Percentiles rank a stretch among this genome's conserved stretches.
Evolutionary conservation across 2,888 invertebrate genomes (phyloP).

Genomic region (Spisula subtruncata): DNA sequence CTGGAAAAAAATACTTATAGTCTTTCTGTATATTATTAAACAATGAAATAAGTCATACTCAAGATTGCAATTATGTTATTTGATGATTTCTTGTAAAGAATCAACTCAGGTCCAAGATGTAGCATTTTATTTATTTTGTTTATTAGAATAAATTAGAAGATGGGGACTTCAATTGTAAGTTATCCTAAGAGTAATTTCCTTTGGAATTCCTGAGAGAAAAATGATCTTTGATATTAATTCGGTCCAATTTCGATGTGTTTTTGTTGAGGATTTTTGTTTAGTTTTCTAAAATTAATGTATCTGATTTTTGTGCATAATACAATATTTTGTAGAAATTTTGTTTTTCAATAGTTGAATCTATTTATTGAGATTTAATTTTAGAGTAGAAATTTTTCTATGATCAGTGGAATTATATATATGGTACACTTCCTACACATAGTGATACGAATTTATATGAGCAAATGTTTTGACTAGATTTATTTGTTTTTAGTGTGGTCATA

Average conservation of each 20-base stretch:
- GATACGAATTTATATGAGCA: not conserved
- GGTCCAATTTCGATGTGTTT: not conserved
- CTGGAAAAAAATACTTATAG: not conserved
- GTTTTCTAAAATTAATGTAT: not conserved
- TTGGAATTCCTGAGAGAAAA: not conserved
- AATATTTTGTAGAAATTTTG: not conserved
- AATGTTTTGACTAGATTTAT: too few species aligned
- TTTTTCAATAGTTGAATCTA: not conserved
- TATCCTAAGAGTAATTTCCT: not conserved
- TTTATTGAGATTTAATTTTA: not conserved
- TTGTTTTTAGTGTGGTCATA: not conserved
- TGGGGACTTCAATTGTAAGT: too few species aligned
- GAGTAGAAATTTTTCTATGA: not conserved
- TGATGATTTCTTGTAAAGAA: too few species aligned
- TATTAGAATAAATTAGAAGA: too few species aligned
- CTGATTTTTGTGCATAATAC: conserved; percentile 10
- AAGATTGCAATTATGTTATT: not conserved
- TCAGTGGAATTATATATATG: not conserved
- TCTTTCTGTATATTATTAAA: not conserved
- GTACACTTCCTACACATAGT: not conserved
- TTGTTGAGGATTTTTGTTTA: not conserved
- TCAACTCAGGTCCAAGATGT: too few species aligned
- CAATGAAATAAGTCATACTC: not conserved
- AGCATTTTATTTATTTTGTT: too few species aligned
- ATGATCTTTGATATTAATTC: not conserved